Conservation (phyloP, 2,888 invertebrate genomes). For the Ceriagrion tenellum region DNA sequence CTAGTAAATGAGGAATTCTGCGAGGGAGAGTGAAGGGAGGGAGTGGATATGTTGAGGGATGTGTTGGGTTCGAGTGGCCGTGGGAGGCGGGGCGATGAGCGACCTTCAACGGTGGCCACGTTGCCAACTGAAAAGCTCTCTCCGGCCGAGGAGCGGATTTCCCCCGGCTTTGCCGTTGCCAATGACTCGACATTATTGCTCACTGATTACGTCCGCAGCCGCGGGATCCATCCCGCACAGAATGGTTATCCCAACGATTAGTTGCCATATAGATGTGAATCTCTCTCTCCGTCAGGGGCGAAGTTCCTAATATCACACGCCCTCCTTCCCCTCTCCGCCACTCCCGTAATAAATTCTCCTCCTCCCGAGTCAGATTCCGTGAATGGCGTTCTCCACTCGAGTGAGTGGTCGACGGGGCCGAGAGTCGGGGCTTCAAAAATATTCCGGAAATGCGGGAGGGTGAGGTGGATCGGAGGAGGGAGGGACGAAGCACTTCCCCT, state of each 20-base stretch:
- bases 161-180: background rate
- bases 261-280: background rate
- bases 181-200: conserved; percentile 21
- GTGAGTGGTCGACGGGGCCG: too few relatives aligned
- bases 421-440: too few relatives aligned
- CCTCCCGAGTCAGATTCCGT: too few relatives aligned
- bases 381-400: too few relatives aligned
- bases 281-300: too few relatives aligned
- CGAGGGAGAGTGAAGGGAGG: background rate
- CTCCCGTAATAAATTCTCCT: too few relatives aligned
- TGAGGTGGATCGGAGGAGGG: too few relatives aligned
- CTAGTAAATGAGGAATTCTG: background rate
- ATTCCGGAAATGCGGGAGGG: too few relatives aligned
- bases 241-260: background rate
- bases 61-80: background rate
- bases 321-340: too few relatives aligned
- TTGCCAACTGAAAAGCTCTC: background rate
- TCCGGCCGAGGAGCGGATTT: background rate
- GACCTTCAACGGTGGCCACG: conserved; percentile 30
- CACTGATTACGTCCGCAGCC: background rate
- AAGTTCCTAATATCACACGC: too few relatives aligned
- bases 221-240: background rate
- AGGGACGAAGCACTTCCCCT: too few relatives aligned
- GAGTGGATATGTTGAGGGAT: too few relatives aligned
- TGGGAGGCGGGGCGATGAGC: background rate